Percentiles rank a stretch among this genome's conserved stretches.
Conservation (phyloP, 2,113 vertebrate genomes). For the Ahaetulla prasina region DNA sequence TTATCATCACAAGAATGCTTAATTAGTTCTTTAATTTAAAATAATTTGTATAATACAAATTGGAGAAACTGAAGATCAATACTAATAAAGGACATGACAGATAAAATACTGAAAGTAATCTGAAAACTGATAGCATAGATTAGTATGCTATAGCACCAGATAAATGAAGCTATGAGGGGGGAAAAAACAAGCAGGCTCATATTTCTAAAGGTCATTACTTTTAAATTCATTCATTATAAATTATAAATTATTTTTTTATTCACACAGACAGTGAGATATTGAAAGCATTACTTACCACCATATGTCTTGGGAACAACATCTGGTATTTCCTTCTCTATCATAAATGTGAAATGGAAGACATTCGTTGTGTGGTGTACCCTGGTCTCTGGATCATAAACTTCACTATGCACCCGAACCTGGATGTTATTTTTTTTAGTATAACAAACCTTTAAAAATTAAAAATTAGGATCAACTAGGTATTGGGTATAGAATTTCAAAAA, state of each 20-base stretch:
- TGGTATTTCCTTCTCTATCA: constrained; percentile 81
- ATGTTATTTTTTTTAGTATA: constrained; percentile 86
- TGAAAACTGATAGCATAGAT: neutral
- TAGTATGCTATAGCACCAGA: neutral
- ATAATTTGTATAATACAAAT: neutral
- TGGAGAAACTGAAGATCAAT: neutral
- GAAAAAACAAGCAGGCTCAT: neutral
- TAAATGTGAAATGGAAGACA: constrained; percentile 93
- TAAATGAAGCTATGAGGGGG: neutral
- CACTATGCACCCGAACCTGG: constrained; percentile 93
- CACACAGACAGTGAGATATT: neutral
- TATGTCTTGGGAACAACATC: constrained; percentile 85
- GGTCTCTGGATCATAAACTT: constrained; percentile 84
- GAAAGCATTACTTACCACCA: constrained; percentile 75
- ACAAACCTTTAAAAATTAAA: constrained; percentile 78
- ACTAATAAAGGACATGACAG: neutral
- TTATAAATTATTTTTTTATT: neutral
- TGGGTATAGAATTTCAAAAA: neutral
- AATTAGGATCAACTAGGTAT: constrained; percentile 4
- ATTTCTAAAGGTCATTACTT: neutral
- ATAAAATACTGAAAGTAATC: neutral
- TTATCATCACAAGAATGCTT: neutral
- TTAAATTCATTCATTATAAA: neutral
- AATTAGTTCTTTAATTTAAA: neutral
- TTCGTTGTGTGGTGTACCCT: constrained; percentile 90